These are phyloP conservation scores for Neelides sp. DNA, from an alignment of 1,140 invertebrate species.

Conservation along the genomic window DNA sequence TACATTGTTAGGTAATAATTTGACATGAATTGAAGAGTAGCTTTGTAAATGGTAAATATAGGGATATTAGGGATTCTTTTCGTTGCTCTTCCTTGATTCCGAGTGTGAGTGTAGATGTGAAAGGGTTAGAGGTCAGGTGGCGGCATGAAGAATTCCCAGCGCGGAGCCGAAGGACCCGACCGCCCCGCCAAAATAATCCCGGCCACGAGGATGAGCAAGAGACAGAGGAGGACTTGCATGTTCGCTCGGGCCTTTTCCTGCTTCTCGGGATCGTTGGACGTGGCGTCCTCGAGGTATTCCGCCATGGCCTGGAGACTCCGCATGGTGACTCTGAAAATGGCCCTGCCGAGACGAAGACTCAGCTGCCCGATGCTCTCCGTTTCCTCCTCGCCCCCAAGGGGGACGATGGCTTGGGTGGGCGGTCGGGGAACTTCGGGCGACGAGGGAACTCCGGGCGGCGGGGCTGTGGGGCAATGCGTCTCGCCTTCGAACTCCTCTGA, in stretches of 20 bases:
- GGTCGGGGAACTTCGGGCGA: neutral
- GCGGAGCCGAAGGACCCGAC: constrained; percentile 12
- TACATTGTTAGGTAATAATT: too few relatives aligned
- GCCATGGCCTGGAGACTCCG: constrained; percentile 17
- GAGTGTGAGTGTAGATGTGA: too few relatives aligned
- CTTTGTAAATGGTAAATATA: too few relatives aligned
- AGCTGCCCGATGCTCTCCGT: constrained; percentile 16
- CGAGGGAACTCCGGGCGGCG: neutral
- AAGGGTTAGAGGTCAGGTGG: constrained; percentile 24
- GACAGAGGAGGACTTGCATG: constrained; percentile 27
- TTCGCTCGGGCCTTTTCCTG: constrained; percentile 20
- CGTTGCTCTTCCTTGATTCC: too few relatives aligned
- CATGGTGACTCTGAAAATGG: constrained; percentile 14
- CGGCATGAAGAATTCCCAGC: constrained; percentile 29
- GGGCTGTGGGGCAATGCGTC: neutral
- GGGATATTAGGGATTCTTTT: too few relatives aligned
- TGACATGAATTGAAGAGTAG: too few relatives aligned
- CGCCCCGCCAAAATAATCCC: constrained; percentile 20
- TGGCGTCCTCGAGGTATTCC: constrained; percentile 25
- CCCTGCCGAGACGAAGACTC: constrained; percentile 19
- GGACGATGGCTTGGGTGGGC: neutral
- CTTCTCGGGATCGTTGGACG: constrained; percentile 20
- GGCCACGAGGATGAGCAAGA: constrained; percentile 26
- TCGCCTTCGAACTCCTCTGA: neutral
- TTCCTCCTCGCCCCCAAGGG: neutral